Evolutionary conservation across 2,888 invertebrate species (phyloP).

Genomic region (Catocala sponsa): DNA sequence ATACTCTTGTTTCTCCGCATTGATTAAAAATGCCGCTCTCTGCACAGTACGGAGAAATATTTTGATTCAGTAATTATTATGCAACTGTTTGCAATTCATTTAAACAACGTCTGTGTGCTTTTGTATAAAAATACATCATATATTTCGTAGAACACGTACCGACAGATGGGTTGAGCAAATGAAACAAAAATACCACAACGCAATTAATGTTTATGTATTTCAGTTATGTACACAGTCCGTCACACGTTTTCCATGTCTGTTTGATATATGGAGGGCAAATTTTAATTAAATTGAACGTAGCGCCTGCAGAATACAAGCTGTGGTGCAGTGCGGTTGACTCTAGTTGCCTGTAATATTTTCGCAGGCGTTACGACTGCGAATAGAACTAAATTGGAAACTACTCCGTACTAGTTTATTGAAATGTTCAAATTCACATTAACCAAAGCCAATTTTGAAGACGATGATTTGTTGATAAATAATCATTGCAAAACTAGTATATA

Average conservation of each 20-base stretch:
- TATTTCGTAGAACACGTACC: too few relatives aligned
- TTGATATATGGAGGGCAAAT: slow-evolving; percentile 17
- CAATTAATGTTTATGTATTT: slow-evolving; percentile 3
- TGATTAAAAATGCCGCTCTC: slow-evolving; percentile 20
- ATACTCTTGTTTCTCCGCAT: slow-evolving; percentile 17
- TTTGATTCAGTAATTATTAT: slow-evolving; percentile 10
- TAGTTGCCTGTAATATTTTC: slow-evolving; percentile 42
- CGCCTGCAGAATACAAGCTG: slow-evolving; percentile 40
- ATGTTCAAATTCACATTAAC: too few relatives aligned
- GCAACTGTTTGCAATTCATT: slow-evolving; percentile 12
- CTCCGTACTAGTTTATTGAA: too few relatives aligned
- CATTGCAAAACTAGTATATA: too few relatives aligned
- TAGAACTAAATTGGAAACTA: too few relatives aligned
- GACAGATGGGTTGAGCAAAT: too few relatives aligned
- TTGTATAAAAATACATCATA: too few relatives aligned
- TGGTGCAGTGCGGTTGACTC: slow-evolving; percentile 48
- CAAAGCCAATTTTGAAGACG: too few relatives aligned
- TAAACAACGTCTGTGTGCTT: too few relatives aligned
- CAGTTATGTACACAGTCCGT: neutral
- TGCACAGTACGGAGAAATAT: slow-evolving; percentile 18
- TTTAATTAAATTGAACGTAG: slow-evolving; percentile 29
- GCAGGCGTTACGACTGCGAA: slow-evolving; percentile 35
- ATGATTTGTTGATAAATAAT: too few relatives aligned
- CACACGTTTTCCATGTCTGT: slow-evolving; percentile 12
- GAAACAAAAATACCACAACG: neutral